These are phyloP conservation scores for Synergus gifuensis DNA, from an alignment of 2,888 invertebrate genomes.

Conservation along the genomic window DNA sequence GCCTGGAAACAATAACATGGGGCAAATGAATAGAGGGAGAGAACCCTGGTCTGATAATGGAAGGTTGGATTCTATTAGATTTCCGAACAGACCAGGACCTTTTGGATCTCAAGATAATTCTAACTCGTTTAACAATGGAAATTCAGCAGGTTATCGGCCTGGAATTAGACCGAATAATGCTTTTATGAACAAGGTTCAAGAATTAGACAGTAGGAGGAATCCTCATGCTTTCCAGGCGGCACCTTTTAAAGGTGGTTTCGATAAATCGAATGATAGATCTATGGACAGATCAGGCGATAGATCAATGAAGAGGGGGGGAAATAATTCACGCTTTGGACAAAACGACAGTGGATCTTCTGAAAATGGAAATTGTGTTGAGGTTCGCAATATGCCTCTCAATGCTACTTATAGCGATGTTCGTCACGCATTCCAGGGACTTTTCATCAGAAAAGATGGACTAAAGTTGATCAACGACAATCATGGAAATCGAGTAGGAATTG, in stretches of 20 bases:
- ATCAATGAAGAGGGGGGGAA: not conserved
- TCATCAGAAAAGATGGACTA: constrained; percentile 89
- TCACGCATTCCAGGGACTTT: constrained; percentile 88
- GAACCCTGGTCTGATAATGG: constrained; percentile 68
- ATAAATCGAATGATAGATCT: constrained; percentile 58
- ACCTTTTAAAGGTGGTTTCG: constrained; percentile 53
- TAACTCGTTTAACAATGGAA: constrained; percentile 38
- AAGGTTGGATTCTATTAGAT: constrained; percentile 62
- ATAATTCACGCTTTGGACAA: constrained; percentile 48
- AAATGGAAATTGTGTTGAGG: constrained; percentile 82
- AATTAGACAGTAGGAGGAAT: constrained; percentile 81
- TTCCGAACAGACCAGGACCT: constrained; percentile 63
- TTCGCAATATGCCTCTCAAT: constrained; percentile 86
- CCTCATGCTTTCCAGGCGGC: constrained; percentile 80
- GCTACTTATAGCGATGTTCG: constrained; percentile 90
- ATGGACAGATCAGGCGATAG: constrained; percentile 30
- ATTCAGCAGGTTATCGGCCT: constrained; percentile 49
- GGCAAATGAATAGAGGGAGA: constrained; percentile 61
- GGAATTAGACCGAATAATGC: constrained; percentile 59
- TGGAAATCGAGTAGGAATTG: constrained; percentile 89
- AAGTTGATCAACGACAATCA: constrained; percentile 90
- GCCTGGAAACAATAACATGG: constrained; percentile 57
- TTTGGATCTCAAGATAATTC: constrained; percentile 61
- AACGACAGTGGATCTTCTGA: constrained; percentile 28
- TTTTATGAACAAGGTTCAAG: constrained; percentile 70